These are phyloP conservation scores for Rhynchotus rufescens DNA, from an alignment of 2,797 vertebrate genomes.

Conservation along the genomic window DNA sequence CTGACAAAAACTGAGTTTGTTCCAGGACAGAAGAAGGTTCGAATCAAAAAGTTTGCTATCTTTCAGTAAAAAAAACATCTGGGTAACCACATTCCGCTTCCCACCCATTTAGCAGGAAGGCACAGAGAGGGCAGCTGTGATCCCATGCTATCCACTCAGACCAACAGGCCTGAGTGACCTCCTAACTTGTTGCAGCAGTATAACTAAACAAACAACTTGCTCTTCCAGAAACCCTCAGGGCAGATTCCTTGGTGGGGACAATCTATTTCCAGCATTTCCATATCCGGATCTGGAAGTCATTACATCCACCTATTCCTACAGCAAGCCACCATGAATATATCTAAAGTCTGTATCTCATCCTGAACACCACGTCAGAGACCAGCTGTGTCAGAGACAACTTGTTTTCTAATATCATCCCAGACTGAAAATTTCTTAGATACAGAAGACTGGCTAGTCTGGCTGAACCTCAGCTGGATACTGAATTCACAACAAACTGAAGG, in stretches of 20 bases:
- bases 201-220: constrained; percentile 28
- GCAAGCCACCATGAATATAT: constrained; percentile 25
- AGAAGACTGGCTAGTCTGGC: not conserved
- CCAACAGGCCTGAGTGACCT: constrained; percentile 10
- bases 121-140: not conserved
- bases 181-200: constrained; percentile 11
- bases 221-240: constrained; percentile 20
- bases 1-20: not conserved
- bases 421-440: not conserved
- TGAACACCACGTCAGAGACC: not conserved
- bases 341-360: constrained; percentile 46
- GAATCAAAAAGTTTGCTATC: not conserved
- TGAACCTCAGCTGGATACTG: not conserved
- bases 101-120: not conserved
- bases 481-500: not conserved
- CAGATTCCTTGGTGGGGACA: constrained; percentile 42
- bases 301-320: constrained; percentile 52
- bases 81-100: not conserved
- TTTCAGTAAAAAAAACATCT: not conserved
- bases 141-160: not conserved
- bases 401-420: not conserved
- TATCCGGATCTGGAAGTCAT: constrained; percentile 54
- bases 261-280: constrained; percentile 56
- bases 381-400: constrained; percentile 1
- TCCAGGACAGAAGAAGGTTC: not conserved